These are phyloP conservation scores for Synanthedon tipuliformis DNA, from an alignment of 2,888 invertebrate species.

Conservation along the genomic window DNA sequence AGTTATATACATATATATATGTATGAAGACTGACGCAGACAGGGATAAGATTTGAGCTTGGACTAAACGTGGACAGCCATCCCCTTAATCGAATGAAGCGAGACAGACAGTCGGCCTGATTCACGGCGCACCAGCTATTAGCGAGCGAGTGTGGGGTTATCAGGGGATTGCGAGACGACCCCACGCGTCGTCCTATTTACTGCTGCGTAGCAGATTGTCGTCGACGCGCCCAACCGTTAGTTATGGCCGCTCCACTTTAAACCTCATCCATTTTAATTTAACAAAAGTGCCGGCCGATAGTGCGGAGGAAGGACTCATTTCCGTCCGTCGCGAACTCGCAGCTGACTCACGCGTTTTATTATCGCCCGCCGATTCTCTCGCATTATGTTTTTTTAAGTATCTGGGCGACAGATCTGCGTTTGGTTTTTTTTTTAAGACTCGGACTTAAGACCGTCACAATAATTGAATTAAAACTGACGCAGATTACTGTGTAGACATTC, in stretches of 20 bases:
- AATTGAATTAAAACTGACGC: too few relatives aligned
- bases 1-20: too few relatives aligned
- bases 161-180: slow-evolving; percentile 19
- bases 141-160: background rate
- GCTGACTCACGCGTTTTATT: slow-evolving; percentile 20
- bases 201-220: slow-evolving; percentile 35
- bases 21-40: too few relatives aligned
- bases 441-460: too few relatives aligned
- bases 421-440: background rate
- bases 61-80: too few relatives aligned
- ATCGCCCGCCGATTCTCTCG: slow-evolving; percentile 1
- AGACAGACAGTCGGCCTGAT: background rate
- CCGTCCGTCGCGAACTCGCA: slow-evolving; percentile 38
- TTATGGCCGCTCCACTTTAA: slow-evolving; percentile 66
- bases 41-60: too few relatives aligned
- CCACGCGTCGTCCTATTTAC: slow-evolving; percentile 50
- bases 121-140: too few relatives aligned
- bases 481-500: too few relatives aligned
- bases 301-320: slow-evolving; percentile 65
- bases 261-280: slow-evolving; percentile 70
- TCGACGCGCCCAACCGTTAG: slow-evolving; percentile 57
- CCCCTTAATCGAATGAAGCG: too few relatives aligned
- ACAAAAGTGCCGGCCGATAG: slow-evolving; percentile 68
- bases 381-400: slow-evolving; percentile 2
- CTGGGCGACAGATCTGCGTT: background rate